These are phyloP conservation scores for Coregonus ussuriensis DNA, from an alignment of 2,797 vertebrate genomes.

Conservation along the genomic window DNA sequence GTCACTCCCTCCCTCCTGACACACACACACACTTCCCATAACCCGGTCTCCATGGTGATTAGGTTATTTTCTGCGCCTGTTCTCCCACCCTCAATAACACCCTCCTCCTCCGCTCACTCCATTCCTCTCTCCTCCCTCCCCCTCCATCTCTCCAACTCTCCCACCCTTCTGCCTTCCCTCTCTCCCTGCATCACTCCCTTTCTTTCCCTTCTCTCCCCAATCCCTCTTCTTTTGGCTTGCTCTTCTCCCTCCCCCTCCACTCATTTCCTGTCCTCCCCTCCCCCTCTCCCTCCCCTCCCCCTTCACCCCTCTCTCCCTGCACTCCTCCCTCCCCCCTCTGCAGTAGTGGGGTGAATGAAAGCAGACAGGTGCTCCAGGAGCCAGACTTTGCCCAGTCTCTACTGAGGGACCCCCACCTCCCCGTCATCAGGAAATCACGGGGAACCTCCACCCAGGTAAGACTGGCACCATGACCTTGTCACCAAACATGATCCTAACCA, in stretches of 20 bases:
- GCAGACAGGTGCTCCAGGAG: constrained; percentile 92
- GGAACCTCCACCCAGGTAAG: constrained; percentile 93
- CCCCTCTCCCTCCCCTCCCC: neutral
- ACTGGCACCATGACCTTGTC: neutral
- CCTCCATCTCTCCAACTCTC: neutral
- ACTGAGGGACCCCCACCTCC: constrained; percentile 91
- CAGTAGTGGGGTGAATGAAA: constrained; percentile 90
- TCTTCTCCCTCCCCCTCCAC: neutral
- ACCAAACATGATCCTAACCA: neutral
- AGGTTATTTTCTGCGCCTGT: constrained; percentile 26
- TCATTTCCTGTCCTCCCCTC: neutral
- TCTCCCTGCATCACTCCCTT: neutral
- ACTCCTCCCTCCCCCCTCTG: constrained; percentile 11
- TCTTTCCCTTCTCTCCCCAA: neutral
- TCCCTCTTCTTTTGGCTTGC: neutral
- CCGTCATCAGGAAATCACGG: constrained; percentile 91
- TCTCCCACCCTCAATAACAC: constrained; percentile 11
- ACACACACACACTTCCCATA: constrained; percentile 5
- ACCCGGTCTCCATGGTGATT: constrained; percentile 27
- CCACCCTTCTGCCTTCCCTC: constrained; percentile 1
- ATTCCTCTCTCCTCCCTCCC: neutral
- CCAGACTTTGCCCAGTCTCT: constrained; percentile 94
- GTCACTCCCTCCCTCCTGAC: neutral
- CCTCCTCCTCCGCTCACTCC: constrained; percentile 21
- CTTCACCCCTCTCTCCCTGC: neutral